Percentiles rank a stretch among this genome's conserved stretches.
These are phyloP conservation scores for Drosophila seguyi DNA, from an alignment of 1,140 invertebrate genomes.

Conservation along the genomic window DNA sequence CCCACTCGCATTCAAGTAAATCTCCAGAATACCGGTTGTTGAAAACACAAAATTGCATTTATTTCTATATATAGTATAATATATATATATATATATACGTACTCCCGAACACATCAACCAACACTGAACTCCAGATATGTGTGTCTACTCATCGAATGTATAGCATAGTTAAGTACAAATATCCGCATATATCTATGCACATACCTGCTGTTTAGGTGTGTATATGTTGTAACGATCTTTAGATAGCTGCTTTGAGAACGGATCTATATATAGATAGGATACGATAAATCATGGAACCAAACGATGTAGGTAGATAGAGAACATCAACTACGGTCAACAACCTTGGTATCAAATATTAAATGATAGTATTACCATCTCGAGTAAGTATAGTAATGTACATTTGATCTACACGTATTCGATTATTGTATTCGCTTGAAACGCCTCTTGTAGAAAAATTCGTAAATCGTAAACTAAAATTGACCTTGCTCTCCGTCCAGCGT, in stretches of 20 bases:
- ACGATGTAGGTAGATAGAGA: slow-evolving; percentile 46
- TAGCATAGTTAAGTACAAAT: slow-evolving; percentile 51
- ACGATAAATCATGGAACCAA: slow-evolving; percentile 55
- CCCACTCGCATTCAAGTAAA: not conserved
- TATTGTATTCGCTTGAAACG: slow-evolving; percentile 75
- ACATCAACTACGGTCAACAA: slow-evolving; percentile 57
- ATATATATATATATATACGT: slow-evolving; percentile 37
- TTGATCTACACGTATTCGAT: slow-evolving; percentile 51
- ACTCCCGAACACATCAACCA: slow-evolving; percentile 47
- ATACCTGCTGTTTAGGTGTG: slow-evolving; percentile 15
- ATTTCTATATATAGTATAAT: slow-evolving; percentile 48
- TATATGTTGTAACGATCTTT: slow-evolving; percentile 51
- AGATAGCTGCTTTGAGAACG: slow-evolving; percentile 41
- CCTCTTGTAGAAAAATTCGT: slow-evolving; percentile 66
- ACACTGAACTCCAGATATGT: slow-evolving; percentile 57
- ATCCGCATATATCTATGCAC: slow-evolving; percentile 17
- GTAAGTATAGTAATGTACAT: slow-evolving; percentile 40
- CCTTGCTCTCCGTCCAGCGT: slow-evolving; percentile 22
- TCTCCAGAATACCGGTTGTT: not conserved
- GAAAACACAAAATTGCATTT: slow-evolving; percentile 41
- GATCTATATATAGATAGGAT: slow-evolving; percentile 48
- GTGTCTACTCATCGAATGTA: slow-evolving; percentile 52
- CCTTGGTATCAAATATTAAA: slow-evolving; percentile 59
- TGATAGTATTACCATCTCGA: slow-evolving; percentile 38
- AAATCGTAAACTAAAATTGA: slow-evolving; percentile 59